Conservation (phyloP, 2,888 invertebrate species). For the Leucophenga montana region DNA sequence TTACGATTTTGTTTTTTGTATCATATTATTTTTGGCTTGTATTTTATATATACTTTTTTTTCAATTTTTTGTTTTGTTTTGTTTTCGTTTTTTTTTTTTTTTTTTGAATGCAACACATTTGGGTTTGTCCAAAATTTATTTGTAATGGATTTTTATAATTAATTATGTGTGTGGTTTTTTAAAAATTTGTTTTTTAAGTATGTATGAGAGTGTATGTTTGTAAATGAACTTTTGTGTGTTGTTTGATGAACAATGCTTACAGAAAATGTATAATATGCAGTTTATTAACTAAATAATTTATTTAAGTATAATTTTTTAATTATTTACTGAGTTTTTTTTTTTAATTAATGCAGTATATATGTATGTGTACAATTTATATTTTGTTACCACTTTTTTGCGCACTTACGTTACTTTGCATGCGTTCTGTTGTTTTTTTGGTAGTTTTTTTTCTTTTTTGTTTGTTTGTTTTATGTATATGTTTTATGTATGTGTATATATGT, state of each 20-base stretch:
- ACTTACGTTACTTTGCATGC: conserved; percentile 48
- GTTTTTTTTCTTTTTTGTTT: not conserved
- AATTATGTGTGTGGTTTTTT: conserved; percentile 5
- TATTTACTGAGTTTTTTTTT: conserved; percentile 3
- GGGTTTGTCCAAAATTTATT: conserved; percentile 24
- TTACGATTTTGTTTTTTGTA: conserved; percentile 25
- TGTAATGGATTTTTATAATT: conserved; percentile 24
- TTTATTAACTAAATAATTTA: conserved; percentile 3
- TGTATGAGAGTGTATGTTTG: not conserved
- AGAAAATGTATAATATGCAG: not conserved
- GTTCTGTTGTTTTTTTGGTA: conserved; percentile 32
- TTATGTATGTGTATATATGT: conserved; percentile 47
- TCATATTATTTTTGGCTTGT: conserved; percentile 17
- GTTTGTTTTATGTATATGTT: not conserved
- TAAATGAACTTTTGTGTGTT: not conserved
- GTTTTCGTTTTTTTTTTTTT: not conserved
- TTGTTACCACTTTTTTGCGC: conserved; percentile 10
- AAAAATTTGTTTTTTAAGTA: not conserved
- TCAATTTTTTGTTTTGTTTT: not conserved
- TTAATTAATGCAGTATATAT: conserved; percentile 39
- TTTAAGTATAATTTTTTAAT: not conserved
- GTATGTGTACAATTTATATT: conserved; percentile 32
- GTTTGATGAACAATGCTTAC: not conserved
- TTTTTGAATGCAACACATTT: conserved; percentile 30
- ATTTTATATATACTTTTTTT: not conserved